Base-by-base conservation (phyloP, 1,140 invertebrate species). In the Zaprionus capensis region DNA sequence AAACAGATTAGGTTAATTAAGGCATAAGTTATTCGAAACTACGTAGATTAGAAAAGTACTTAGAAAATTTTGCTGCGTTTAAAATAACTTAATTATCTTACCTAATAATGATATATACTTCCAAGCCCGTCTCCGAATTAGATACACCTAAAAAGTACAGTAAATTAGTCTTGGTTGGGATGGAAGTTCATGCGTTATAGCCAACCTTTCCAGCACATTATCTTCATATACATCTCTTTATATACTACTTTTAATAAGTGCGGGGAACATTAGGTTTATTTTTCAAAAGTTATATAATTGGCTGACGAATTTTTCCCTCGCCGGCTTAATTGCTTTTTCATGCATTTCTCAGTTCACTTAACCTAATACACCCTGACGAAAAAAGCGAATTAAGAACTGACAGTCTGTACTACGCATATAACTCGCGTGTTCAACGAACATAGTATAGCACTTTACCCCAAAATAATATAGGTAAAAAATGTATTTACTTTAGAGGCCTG, bases 321-420 rank as follows among this genome's bases (percentile, higher is more conserved):
- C 15, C 28, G n/a, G 22, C 49, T 24, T 62, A 75, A 75, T 76
- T 65, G 61, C 59, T 61, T 64, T 63, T 69, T 71, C 36, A 66
- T 61, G 56, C 34, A 31, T 51, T 56, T 76, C 56, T 61, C 74
- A 46, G 61, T 65, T 55, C 61, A 46, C 36, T 71, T 71, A 65
- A 64, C 46, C 62, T 34, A 15, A 22, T 15, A 63, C 38, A 74
- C 66, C 38, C 66, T 57, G 66, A 17, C 57, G 34, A 24, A 70
- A 70, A 56, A 14, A 17, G 41, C 24, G 26, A 70, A 70, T 38
- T 63, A 46, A 28, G 44, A 46, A 24, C 38, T 26, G 12, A 22
- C 28, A 14, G 17, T 57, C 46, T 51, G 15, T 69, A 57, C 59
- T 69, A 31, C 58, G 7, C 38, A 41, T 41, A 41, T 41, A 41